These are phyloP conservation scores for Macaria notata DNA, from an alignment of 2,888 invertebrate species.

Conservation along the genomic window DNA sequence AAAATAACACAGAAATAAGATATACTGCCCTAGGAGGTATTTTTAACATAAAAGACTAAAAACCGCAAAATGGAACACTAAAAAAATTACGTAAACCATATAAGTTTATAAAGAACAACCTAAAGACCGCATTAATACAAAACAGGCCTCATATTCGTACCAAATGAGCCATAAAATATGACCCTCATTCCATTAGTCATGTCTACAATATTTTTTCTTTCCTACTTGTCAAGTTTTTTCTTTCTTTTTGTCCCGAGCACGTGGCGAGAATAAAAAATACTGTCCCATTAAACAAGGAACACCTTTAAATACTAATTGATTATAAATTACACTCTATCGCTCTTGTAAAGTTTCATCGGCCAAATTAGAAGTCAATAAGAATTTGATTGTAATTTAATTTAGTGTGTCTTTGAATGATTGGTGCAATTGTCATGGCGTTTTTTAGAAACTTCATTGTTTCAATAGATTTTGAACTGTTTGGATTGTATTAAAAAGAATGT, in stretches of 20 bases:
- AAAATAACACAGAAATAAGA: too few relatives aligned
- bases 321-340: conserved; percentile 47
- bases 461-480: too few relatives aligned
- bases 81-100: too few relatives aligned
- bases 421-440: too few relatives aligned
- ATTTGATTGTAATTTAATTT: conserved; percentile 18
- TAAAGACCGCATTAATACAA: too few relatives aligned
- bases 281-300: conserved; percentile 39
- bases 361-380: conserved; percentile 7
- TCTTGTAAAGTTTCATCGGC: neutral
- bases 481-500: too few relatives aligned
- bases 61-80: too few relatives aligned
- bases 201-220: conserved; percentile 35
- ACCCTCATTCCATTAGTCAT: conserved; percentile 25
- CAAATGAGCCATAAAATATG: conserved; percentile 27
- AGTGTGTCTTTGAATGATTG: neutral
- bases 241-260: conserved; percentile 40
- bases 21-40: too few relatives aligned
- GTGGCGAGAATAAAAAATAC: conserved; percentile 40
- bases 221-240: conserved; percentile 29
- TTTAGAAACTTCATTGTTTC: too few relatives aligned
- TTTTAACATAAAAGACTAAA: too few relatives aligned
- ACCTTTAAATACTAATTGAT: conserved; percentile 62
- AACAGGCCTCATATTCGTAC: too few relatives aligned
- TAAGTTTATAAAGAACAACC: too few relatives aligned